These are phyloP conservation scores for Trinorchestia longiramus DNA, from an alignment of 1,140 invertebrate genomes.

Conservation along the genomic window DNA sequence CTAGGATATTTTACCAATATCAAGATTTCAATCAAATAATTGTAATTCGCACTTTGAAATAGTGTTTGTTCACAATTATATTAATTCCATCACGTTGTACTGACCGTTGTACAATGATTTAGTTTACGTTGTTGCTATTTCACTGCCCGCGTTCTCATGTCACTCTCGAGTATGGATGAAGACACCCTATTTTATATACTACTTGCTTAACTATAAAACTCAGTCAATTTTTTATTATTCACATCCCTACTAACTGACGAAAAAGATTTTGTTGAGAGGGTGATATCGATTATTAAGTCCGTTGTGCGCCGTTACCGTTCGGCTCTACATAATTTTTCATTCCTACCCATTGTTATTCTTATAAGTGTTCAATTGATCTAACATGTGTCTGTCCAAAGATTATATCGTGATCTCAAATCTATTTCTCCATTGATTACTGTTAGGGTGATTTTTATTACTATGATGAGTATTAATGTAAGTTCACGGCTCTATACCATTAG, in stretches of 20 bases:
- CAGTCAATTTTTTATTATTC: not conserved
- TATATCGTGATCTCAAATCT: slow-evolving; percentile 53
- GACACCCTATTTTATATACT: not conserved
- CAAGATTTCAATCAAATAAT: not conserved
- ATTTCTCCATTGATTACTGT: slow-evolving; percentile 41
- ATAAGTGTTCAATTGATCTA: slow-evolving; percentile 45
- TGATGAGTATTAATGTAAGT: slow-evolving; percentile 31
- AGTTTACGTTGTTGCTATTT: not conserved
- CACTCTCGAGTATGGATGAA: not conserved
- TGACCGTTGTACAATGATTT: not conserved
- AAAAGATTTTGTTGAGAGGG: not conserved
- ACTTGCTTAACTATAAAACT: not conserved
- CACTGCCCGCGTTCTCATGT: not conserved
- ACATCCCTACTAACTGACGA: not conserved
- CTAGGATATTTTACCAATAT: not conserved
- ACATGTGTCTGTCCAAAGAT: slow-evolving; percentile 50
- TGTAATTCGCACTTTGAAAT: not conserved
- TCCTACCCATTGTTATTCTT: slow-evolving; percentile 50
- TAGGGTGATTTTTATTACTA: slow-evolving; percentile 31
- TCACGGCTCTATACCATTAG: slow-evolving; percentile 18
- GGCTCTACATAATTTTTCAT: not conserved
- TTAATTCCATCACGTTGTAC: not conserved
- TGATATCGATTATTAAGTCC: not conserved
- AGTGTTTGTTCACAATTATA: not conserved
- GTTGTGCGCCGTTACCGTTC: not conserved